Percentiles rank a stretch among this genome's conserved stretches.
Evolutionary conservation across 2,888 invertebrate genomes (phyloP).

Genomic region (Morpho achilles): DNA sequence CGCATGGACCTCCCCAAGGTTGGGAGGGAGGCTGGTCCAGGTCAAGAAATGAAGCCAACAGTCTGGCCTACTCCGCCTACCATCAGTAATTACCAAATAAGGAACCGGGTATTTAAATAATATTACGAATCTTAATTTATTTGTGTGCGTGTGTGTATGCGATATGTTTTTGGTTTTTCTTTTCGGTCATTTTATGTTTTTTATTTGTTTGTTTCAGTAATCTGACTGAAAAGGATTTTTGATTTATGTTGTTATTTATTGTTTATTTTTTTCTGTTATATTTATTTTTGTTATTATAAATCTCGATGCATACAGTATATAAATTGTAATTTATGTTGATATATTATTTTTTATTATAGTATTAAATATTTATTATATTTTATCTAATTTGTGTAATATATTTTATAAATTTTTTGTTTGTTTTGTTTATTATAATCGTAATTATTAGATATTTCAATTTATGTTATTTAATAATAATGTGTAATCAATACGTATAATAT

Average conservation of each 20-base stretch:
- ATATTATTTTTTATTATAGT: neutral
- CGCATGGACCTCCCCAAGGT: constrained; percentile 42
- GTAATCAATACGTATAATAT: neutral
- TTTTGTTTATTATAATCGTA: constrained; percentile 1
- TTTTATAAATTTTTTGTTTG: constrained; percentile 25
- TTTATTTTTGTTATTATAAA: constrained; percentile 24
- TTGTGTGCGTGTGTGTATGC: constrained; percentile 39
- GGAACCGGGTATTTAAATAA: constrained; percentile 25
- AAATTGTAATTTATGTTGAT: neutral
- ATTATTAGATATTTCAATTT: constrained; percentile 5
- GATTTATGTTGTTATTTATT: constrained; percentile 29
- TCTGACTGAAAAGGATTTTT: constrained; percentile 60
- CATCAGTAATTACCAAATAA: constrained; percentile 49
- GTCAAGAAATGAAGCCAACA: constrained; percentile 58
- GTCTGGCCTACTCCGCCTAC: constrained; percentile 64
- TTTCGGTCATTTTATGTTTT: constrained; percentile 49
- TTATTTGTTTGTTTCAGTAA: constrained; percentile 34
- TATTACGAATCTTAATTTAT: constrained; percentile 44
- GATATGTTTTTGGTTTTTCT: constrained; percentile 28
- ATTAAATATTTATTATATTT: constrained; percentile 9
- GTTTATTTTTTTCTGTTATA: constrained; percentile 30
- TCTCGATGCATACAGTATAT: neutral
- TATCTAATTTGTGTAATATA: constrained; percentile 15
- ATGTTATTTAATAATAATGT: neutral
- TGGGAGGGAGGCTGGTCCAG: constrained; percentile 70